Conservation (phyloP, 2,797 vertebrate species). For the Danionella dracula region DNA sequence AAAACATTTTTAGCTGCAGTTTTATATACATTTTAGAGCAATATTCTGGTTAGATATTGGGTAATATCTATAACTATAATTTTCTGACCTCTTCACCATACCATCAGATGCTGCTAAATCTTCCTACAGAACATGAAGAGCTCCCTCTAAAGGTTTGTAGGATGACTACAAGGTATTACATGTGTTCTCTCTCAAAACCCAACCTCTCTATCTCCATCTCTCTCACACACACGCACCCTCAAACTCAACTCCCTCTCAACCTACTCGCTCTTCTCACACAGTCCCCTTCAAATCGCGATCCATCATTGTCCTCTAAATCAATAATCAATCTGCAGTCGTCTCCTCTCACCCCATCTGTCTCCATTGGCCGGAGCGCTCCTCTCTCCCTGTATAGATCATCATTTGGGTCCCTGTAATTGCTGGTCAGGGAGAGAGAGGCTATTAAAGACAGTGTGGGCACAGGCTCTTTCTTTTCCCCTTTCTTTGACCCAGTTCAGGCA, state of each 20-base stretch:
- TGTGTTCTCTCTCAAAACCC: background rate
- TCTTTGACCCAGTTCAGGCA: constrained; percentile 47
- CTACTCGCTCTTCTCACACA: constrained; percentile 30
- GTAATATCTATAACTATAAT: too few relatives aligned
- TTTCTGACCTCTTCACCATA: constrained; percentile 3
- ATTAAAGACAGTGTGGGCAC: constrained; percentile 66
- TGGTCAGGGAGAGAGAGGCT: constrained; percentile 62
- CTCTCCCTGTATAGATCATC: constrained; percentile 75
- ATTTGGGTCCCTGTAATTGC: constrained; percentile 78
- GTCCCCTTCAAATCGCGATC: constrained; percentile 65
- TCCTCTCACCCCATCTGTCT: constrained; percentile 64
- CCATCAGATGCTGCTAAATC: constrained; percentile 8
- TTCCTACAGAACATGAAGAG: constrained; percentile 52
- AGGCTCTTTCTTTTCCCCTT: constrained; percentile 37
- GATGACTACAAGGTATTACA: background rate
- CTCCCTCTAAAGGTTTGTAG: constrained; percentile 56
- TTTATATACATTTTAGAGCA: too few relatives aligned
- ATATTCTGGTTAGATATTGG: too few relatives aligned
- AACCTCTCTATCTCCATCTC: background rate
- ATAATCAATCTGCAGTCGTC: constrained; percentile 79
- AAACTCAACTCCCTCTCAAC: constrained; percentile 37
- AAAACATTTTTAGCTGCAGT: too few relatives aligned
- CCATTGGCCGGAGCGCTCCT: constrained; percentile 62
- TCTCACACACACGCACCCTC: constrained; percentile 21
- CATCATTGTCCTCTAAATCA: constrained; percentile 79